Evolutionary conservation across 2,888 invertebrate genomes (phyloP).

Genomic region (Notocelia uddmanniana): DNA sequence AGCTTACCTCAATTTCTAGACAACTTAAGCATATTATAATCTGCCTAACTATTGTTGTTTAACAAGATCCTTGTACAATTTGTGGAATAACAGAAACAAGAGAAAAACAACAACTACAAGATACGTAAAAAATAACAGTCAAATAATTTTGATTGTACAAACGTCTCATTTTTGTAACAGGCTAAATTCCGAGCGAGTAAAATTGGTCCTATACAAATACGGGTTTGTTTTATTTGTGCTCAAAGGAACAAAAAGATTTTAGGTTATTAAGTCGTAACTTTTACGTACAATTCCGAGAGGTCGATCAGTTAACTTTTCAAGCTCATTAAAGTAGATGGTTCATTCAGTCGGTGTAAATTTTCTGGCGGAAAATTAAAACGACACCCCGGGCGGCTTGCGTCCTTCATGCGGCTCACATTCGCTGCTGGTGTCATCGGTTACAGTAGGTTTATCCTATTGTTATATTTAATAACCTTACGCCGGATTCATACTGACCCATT

Average conservation of each 20-base stretch:
- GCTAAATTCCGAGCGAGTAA: conserved; percentile 3
- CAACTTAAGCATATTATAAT: no score
- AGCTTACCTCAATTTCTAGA: no score
- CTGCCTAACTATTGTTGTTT: not conserved
- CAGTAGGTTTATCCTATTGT: conserved; percentile 20
- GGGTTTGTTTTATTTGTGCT: conserved; percentile 36
- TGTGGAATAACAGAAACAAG: not conserved
- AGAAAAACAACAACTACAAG: not conserved
- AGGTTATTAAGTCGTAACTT: conserved; percentile 40
- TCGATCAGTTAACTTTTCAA: conserved; percentile 82
- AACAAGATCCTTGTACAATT: not conserved
- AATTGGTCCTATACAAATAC: conserved; percentile 32
- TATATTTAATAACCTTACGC: not conserved
- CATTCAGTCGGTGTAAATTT: conserved; percentile 81
- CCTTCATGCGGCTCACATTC: conserved; percentile 48
- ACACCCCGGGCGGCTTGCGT: conserved; percentile 72
- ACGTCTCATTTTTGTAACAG: conserved; percentile 9
- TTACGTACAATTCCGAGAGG: conserved; percentile 53
- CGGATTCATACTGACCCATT: no score
- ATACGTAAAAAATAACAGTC: not conserved
- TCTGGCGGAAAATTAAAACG: conserved; percentile 85
- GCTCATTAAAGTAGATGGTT: conserved; percentile 85
- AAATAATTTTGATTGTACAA: not conserved
- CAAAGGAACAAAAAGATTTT: conserved; percentile 26
- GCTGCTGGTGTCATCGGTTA: not conserved